These are phyloP conservation scores for Nyctereutes procyonoides DNA, from an alignment of 2,113 vertebrate species.

Conservation along the genomic window DNA sequence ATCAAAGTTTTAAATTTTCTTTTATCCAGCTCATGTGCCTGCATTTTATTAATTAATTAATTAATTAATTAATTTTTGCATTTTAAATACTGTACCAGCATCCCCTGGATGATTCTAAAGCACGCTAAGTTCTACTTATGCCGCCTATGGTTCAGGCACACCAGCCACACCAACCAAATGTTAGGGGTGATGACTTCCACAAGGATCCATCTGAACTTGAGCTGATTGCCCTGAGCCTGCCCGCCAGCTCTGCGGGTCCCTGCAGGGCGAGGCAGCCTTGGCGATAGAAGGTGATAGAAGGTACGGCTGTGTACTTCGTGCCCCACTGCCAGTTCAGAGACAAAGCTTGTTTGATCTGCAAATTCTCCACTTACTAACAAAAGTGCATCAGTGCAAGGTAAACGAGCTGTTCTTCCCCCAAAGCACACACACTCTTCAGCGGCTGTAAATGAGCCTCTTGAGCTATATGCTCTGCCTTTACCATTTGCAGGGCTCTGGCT, in stretches of 20 bases:
- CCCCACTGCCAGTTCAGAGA: background rate
- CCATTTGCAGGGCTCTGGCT: fast-evolving
- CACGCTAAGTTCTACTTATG: fast-evolving
- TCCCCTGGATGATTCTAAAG: background rate
- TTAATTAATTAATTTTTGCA: too few relatives aligned
- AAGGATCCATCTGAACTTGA: background rate
- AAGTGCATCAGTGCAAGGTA: background rate
- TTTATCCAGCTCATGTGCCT: background rate
- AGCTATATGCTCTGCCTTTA: fast-evolving
- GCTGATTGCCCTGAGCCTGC: background rate
- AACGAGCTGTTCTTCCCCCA: background rate
- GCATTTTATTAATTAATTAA: too few relatives aligned
- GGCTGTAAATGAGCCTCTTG: background rate
- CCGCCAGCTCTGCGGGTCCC: fast-evolving
- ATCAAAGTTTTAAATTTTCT: background rate
- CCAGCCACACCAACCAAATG: background rate
- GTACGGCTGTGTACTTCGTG: fast-evolving
- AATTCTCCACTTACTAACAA: background rate
- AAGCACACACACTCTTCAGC: background rate
- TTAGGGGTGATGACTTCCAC: too few relatives aligned
- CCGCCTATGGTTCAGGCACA: fast-evolving
- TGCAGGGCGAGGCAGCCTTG: background rate
- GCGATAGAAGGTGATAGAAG: fast-evolving
- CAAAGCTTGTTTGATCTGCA: background rate
- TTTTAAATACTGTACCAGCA: background rate